Evolutionary conservation across 2,113 vertebrate genomes (phyloP).

Genomic region (Cheirogaleus medius): DNA sequence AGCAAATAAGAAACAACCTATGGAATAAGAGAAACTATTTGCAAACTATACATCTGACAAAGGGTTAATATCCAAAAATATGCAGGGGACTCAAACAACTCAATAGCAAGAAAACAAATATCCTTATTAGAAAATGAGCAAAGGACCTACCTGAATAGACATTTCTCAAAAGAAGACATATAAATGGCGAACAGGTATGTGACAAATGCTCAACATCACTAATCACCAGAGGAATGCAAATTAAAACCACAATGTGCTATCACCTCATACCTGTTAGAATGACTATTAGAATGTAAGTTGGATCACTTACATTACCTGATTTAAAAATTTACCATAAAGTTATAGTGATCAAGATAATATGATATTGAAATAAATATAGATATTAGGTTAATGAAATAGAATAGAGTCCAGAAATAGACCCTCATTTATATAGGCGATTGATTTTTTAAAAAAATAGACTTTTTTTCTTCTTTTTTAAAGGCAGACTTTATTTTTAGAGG

Average conservation of each 20-base stretch:
- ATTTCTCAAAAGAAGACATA: neutral
- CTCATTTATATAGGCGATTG: neutral
- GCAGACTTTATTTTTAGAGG: neutral
- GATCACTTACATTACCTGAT: neutral
- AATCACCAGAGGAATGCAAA: neutral
- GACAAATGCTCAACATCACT: neutral
- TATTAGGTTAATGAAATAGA: neutral
- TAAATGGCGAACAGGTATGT: neutral
- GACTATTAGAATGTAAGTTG: neutral
- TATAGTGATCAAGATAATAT: neutral
- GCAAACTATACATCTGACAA: neutral
- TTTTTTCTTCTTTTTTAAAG: neutral
- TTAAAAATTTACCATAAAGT: neutral
- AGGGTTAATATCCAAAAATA: neutral
- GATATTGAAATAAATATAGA: neutral
- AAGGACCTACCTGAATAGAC: neutral
- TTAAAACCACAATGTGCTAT: neutral
- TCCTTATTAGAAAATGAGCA: neutral
- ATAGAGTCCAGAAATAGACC: neutral
- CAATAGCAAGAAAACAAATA: neutral
- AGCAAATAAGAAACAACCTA: neutral
- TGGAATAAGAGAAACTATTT: neutral
- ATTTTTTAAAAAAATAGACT: neutral
- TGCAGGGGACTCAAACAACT: neutral
- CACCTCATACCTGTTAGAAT: neutral